Conservation (phyloP, 2,888 invertebrate species). For the Leptodirus hochenwartii region DNA sequence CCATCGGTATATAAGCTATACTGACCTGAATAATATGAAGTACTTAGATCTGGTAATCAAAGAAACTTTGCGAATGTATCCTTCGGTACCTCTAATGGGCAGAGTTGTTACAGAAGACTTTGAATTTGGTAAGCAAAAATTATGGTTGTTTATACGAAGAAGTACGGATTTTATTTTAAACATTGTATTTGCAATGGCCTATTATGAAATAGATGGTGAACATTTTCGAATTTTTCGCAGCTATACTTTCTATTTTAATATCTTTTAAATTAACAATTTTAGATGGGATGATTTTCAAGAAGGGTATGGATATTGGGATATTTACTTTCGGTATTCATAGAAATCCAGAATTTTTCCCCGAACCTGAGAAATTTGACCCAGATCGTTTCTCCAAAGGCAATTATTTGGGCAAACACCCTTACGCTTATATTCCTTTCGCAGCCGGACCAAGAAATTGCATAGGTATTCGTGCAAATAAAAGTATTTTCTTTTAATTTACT, state of each 20-base stretch:
- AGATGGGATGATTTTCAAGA: background rate
- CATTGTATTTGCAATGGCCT: too few species aligned
- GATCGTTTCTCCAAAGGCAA: conserved; percentile 29
- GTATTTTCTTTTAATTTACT: too few species aligned
- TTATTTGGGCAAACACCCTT: conserved; percentile 24
- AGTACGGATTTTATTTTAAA: too few species aligned
- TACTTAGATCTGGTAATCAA: conserved; percentile 20
- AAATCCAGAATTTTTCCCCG: conserved; percentile 29
- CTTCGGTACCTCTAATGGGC: conserved; percentile 17
- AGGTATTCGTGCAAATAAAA: too few species aligned
- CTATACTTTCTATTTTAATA: too few species aligned
- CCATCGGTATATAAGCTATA: conserved; percentile 14
- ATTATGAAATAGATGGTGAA: too few species aligned
- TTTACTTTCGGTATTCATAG: conserved; percentile 31
- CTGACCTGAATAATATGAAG: conserved; percentile 19
- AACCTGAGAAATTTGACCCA: conserved; percentile 32
- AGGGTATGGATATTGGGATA: conserved; percentile 14
- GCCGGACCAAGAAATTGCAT: conserved; percentile 44
- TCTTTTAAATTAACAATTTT: too few species aligned
- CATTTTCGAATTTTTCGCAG: background rate
- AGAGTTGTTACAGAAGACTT: conserved; percentile 14
- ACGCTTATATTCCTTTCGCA: conserved; percentile 38
- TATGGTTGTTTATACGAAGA: too few species aligned
- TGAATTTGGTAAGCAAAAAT: background rate
- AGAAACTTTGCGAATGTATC: conserved; percentile 18